Base-by-base conservation (phyloP, 2,113 vertebrate genomes). In the Gadus chalcogrammus region DNA sequence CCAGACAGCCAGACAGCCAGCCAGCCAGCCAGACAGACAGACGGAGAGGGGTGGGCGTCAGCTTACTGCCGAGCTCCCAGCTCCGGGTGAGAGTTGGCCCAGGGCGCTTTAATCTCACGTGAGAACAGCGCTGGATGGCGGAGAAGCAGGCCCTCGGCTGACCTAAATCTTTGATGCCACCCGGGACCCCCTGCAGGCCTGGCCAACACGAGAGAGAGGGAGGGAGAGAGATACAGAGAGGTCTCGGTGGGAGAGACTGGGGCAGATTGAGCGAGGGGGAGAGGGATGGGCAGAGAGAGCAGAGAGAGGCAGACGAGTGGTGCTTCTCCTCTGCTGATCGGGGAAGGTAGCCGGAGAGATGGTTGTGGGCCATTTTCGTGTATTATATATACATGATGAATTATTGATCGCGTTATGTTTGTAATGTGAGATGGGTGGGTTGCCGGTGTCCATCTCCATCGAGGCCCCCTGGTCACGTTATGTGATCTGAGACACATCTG, bases 111-210 rank as follows among this genome's bases (percentile, higher is more conserved):
- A 72, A 81, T 82, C 69, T 77, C 72, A 66, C 67, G 67, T 73
- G 67, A 71, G 77, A 81, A 78, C 64, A 38, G 56, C 72, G 72
- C 73, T 58, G 67, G 70, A 75, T 74, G 31, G 31, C 64, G 79
- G 64, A 53, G 64, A 67, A 72, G 66, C 81, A 13, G 74, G 81
- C 84, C 85, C 84, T 77, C 68, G 27, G 86, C 70, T n/a, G 79
- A 73, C 80, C 82, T 87, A 72, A 83, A 87, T 89, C 81, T 85
- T 86, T 83, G 77, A 89, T 84, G 74, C 74, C 22, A 1, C 72
- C 84, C 1, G 53, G 76, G 81, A 82, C 76, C 73, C 56, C 73
- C 28, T 53, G 65, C 73, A 74, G 80, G 24, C 58, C 35, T 64
- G 73, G 55, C 65, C 77, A 77, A 74, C 74, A 69, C 77, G 3